phyloP scores from a whole-genome alignment of 2,888 invertebrate species.

The Rosalia funebris region DNA sequence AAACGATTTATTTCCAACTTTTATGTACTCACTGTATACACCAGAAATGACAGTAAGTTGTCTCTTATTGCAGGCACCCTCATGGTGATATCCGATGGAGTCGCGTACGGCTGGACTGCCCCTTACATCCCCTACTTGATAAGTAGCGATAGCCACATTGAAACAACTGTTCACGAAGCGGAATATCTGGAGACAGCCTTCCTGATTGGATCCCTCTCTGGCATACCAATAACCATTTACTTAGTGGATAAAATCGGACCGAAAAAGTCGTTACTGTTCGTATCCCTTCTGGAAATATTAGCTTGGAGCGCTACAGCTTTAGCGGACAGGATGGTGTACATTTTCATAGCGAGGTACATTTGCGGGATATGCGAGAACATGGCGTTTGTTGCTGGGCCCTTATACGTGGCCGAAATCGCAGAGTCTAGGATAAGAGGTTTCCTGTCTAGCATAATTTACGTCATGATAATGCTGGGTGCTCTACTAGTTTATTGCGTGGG shows the following conservation, averaged over 20 bases:
- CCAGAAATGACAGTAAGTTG: no score
- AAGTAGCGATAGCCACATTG: conserved; percentile 53
- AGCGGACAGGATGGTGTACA: conserved; percentile 47
- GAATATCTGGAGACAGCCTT: conserved; percentile 52
- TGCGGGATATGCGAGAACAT: conserved; percentile 53
- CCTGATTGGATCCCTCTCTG: conserved; percentile 49
- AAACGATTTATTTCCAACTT: no score
- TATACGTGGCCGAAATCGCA: conserved; percentile 62
- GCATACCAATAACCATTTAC: conserved; percentile 56
- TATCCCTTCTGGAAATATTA: conserved; percentile 52
- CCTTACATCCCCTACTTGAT: conserved; percentile 59
- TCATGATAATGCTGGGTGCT: conserved; percentile 60
- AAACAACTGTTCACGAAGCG: conserved; percentile 51
- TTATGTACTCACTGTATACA: no score
- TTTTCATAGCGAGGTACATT: conserved; percentile 55
- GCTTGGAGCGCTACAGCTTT: conserved; percentile 58
- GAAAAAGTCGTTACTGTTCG: conserved; percentile 55
- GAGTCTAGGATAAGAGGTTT: conserved; percentile 60
- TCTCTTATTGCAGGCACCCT: conserved; percentile 52
- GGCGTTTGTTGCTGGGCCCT: conserved; percentile 60
- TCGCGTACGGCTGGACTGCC: conserved; percentile 62
- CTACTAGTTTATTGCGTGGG: conserved; percentile 54
- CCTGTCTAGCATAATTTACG: conserved; percentile 58
- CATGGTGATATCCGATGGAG: conserved; percentile 61
- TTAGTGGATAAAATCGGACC: conserved; percentile 56